phyloP scores from a whole-genome alignment of 2,797 vertebrate genomes.

The Spondyliosoma cantharus region DNA sequence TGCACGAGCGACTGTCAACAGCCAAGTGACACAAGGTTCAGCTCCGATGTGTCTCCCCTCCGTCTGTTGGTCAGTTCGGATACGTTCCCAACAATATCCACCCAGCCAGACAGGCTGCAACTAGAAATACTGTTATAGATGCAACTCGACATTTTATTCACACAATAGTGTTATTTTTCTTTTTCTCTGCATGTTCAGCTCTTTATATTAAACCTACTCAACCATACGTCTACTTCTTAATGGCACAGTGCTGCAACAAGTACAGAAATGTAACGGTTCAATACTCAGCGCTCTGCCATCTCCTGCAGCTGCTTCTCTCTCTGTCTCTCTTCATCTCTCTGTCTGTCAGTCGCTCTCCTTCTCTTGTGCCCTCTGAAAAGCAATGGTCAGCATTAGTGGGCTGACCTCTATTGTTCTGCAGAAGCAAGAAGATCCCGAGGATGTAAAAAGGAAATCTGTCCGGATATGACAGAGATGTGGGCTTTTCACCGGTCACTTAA shows the following conservation, averaged over 20 bases:
- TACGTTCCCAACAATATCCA: conserved; percentile 18
- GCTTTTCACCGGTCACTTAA: conserved; percentile 76
- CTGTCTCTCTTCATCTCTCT: conserved; percentile 46
- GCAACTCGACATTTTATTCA: background rate
- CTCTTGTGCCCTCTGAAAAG: conserved; percentile 64
- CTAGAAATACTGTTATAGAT: background rate
- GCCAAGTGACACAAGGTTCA: conserved; percentile 70
- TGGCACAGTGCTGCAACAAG: conserved; percentile 17
- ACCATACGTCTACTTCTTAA: conserved; percentile 15
- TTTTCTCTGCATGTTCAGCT: background rate
- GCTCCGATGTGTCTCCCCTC: conserved; percentile 52
- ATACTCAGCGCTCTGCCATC: conserved; percentile 27
- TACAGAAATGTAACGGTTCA: conserved; percentile 33
- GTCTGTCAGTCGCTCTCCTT: conserved; percentile 51
- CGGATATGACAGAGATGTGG: conserved; percentile 75
- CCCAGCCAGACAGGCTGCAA: background rate
- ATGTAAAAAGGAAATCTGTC: conserved; percentile 72
- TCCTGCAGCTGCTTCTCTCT: conserved; percentile 36
- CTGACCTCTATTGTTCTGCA: conserved; percentile 72
- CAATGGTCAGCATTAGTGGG: conserved; percentile 74
- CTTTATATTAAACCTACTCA: conserved; percentile 17
- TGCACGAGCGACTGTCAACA: conserved; percentile 46
- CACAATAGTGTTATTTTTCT: background rate
- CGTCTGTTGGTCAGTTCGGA: conserved; percentile 58
- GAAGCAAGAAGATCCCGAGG: conserved; percentile 62